phyloP scores from a whole-genome alignment of 2,113 vertebrate species.

The Solea solea region DNA sequence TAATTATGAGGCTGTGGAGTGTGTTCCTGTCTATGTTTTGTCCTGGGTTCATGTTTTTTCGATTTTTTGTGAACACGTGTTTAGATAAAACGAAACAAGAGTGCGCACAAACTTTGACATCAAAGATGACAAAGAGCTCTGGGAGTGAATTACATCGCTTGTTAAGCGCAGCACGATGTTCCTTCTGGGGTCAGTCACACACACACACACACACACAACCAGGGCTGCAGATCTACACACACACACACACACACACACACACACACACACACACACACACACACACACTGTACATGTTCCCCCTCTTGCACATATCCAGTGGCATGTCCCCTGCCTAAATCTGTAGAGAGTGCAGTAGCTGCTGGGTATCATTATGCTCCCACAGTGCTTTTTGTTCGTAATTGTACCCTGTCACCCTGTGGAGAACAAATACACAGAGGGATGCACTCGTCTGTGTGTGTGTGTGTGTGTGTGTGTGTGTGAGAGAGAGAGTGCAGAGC shows the following conservation, averaged over 20 bases:
- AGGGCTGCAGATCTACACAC: not conserved
- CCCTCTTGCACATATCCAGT: constrained; percentile 5
- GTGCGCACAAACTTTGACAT: not conserved
- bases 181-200: not conserved
- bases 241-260: no score
- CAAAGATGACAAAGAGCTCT: not conserved
- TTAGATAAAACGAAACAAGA: not conserved
- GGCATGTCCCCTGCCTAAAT: constrained; percentile 38
- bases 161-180: not conserved
- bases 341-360: constrained; percentile 54
- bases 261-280: no score
- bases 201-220: not conserved
- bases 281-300: not conserved
- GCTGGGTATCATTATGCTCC: constrained; percentile 79
- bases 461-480: constrained; percentile 3
- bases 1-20: not conserved
- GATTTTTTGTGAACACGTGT: not conserved
- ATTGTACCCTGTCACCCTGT: constrained; percentile 79
- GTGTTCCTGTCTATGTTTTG: not conserved
- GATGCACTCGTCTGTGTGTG: constrained; percentile 40
- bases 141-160: not conserved
- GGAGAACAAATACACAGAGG: constrained; percentile 66
- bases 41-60: not conserved
- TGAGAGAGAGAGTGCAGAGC: constrained; percentile 48
- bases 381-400: constrained; percentile 78